These are phyloP conservation scores for Meteorus colon DNA, from an alignment of 2,888 invertebrate genomes.

Conservation along the genomic window DNA sequence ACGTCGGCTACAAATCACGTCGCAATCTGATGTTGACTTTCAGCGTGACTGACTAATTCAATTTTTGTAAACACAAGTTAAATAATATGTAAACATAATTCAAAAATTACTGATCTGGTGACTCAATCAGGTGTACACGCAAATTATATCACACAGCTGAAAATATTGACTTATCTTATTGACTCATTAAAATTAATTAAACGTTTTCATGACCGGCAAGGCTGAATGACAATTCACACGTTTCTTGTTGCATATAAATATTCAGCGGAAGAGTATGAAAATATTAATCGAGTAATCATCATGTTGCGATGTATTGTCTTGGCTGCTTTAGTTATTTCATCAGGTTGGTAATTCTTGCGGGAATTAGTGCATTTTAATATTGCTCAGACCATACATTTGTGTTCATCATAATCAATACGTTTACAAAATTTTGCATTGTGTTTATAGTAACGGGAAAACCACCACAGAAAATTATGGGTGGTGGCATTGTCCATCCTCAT, in stretches of 20 bases:
- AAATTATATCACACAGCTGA: not conserved
- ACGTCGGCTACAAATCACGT: too few species aligned
- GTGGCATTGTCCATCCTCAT: conserved; percentile 46
- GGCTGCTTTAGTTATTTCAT: not conserved
- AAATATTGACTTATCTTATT: not conserved
- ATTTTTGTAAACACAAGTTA: too few species aligned
- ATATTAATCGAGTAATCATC: not conserved
- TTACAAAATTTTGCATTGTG: not conserved
- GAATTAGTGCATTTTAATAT: not conserved
- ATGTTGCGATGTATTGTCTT: not conserved
- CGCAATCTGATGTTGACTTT: too few species aligned
- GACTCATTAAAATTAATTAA: not conserved
- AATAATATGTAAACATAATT: too few species aligned
- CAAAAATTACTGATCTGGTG: too few species aligned
- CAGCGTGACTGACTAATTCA: too few species aligned
- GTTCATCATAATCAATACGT: not conserved
- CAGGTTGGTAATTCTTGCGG: not conserved
- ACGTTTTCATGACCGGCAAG: not conserved
- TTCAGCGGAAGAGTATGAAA: not conserved
- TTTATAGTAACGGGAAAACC: not conserved
- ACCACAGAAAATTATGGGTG: conserved; percentile 51
- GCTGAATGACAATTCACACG: not conserved
- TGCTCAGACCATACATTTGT: not conserved
- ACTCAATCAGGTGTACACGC: not conserved
- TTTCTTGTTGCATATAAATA: not conserved